Conservation (phyloP, 2,888 invertebrate genomes). For the Epinotia ramella region DNA sequence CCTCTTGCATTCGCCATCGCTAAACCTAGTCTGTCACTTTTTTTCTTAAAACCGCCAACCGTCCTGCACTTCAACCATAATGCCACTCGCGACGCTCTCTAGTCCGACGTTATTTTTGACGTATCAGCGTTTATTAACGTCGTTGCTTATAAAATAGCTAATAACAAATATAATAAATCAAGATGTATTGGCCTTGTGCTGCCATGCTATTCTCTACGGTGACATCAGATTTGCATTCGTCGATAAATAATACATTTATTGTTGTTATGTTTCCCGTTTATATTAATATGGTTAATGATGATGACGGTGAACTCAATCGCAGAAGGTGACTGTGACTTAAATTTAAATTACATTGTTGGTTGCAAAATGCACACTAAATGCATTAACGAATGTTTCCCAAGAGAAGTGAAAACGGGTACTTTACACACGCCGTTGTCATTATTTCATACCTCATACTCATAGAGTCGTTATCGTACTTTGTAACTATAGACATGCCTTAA, state of each 20-base stretch:
- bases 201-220: constrained; percentile 1
- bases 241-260: neutral
- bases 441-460: neutral
- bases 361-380: neutral
- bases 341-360: neutral
- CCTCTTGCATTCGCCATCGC: no score
- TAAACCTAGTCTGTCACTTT: no score
- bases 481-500: no score
- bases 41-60: no score
- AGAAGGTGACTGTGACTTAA: neutral
- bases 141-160: no score
- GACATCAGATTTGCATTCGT: constrained; percentile 4
- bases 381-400: neutral
- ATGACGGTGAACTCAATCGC: neutral
- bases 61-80: no score
- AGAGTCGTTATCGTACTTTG: no score
- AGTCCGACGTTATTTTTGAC: no score
- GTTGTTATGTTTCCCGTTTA: neutral
- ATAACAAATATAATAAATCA: neutral
- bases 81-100: no score
- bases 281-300: neutral
- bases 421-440: neutral
- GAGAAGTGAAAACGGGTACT: neutral
- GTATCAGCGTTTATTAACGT: no score
- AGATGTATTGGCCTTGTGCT: neutral